Evolutionary conservation across 1,140 invertebrate species (phyloP), one percentile per base, ranked within the genome.

Genomic region (Heterodera carotae): DNA sequence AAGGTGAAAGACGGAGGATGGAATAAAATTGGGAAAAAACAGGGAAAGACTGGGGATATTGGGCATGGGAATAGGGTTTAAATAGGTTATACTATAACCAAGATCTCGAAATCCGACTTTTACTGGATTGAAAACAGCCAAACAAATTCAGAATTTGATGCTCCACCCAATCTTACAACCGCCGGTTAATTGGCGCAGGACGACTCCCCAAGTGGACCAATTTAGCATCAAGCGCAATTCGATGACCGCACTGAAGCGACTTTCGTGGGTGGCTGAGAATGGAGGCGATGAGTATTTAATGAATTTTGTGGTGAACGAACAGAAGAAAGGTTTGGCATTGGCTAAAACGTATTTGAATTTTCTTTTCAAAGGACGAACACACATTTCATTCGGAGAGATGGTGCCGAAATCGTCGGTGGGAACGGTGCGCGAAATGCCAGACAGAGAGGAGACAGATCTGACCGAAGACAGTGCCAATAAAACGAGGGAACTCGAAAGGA

Each of bases 191-290:
- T 67, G 74, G 71, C 31, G 62, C 36, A 79, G n/a, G 33, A 27
- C 69, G 2, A 12, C 69, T 31, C 43, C 29, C 25, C 39, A 78
- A 60, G 56, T 71, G 29, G 78, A 80, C 56, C 78, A 80, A 39
- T 39, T 79, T 25, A 80, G 77, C 33, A 34, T 78, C n/a, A 31
- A 81, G 36, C 77, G 39, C 68, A 82, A 82, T 48, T 80, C 81
- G 2, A 39, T 82, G 78, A 82, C 80, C 75, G 69, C 81, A 29
- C 36, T 72, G 27, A 82, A 82, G 48, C 43, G 81, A 27, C 70
- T 81, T 15, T 82, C 81, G n/a, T 84, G 80, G 79, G 78, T 81
- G 33, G 53, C 53, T 2, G 62, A 73, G 43, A 33, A 60, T 15
- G 64, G 48, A 34, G 76, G 79, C 39, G 36, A 76, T 43, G 76